These are phyloP conservation scores for Catostylus mosaicus DNA, from an alignment of 30 jellyfish, hydroid and myxozoan species.

Conservation along the genomic window DNA sequence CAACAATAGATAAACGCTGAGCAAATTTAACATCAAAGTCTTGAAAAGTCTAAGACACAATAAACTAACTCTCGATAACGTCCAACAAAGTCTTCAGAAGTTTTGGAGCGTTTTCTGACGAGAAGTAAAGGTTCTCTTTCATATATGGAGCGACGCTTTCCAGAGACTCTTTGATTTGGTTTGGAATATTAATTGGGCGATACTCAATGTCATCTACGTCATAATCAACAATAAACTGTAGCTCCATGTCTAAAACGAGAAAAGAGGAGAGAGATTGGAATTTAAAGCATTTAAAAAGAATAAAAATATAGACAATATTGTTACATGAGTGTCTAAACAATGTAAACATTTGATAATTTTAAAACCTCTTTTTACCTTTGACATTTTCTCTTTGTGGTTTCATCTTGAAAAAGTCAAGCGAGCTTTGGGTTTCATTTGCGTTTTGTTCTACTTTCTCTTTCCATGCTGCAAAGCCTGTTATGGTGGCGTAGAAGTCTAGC, in stretches of 20 bases:
- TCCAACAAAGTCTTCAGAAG: slow-evolving; percentile 36
- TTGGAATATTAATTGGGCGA: slow-evolving; percentile 30
- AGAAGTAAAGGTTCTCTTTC: slow-evolving; percentile 41
- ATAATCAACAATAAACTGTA: slow-evolving; percentile 61
- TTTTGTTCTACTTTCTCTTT: slow-evolving; percentile 18
- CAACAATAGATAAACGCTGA: no score
- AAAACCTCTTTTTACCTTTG: slow-evolving; percentile 28
- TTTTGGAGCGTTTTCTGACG: slow-evolving; percentile 54
- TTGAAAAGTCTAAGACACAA: no score
- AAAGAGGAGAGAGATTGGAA: neutral
- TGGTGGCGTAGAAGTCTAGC: slow-evolving; percentile 65
- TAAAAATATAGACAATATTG: neutral
- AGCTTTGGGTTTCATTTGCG: slow-evolving; percentile 18
- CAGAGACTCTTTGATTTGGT: neutral
- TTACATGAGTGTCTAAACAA: no score
- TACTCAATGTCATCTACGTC: slow-evolving; percentile 64
- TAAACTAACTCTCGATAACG: slow-evolving; percentile 4
- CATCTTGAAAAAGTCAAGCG: slow-evolving; percentile 54
- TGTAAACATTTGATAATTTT: neutral
- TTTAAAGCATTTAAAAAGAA: no score
- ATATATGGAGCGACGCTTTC: slow-evolving; percentile 37
- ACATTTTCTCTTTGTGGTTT: slow-evolving; percentile 22
- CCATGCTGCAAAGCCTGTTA: slow-evolving; percentile 65
- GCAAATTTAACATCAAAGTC: no score
- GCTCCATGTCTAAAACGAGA: slow-evolving; percentile 33